Base-by-base conservation (phyloP, 2,888 invertebrate genomes). In the Gymnosoma rotundatum region DNA sequence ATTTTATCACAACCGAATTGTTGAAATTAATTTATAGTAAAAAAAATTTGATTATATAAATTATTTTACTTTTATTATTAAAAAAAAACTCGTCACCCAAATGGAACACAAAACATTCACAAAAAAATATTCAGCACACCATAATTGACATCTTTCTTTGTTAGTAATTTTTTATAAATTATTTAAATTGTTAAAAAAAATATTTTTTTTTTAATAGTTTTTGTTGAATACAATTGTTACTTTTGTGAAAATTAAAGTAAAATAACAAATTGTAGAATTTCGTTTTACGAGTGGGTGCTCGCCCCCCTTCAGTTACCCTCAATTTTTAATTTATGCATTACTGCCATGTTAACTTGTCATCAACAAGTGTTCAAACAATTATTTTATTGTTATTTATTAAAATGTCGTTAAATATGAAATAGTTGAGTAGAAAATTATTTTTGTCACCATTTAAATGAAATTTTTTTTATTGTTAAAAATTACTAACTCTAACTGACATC, bases 401-500 rank as follows among this genome's bases (percentile, higher is more conserved):
- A 38, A 38, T 38, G 67, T 60, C 21, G 18, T 67, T 50, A 21
- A 18, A 54, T 20, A 52, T 48, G n/a, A 63, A 56, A 20, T 60
- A 9, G 6, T 61, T 50, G 14, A 25, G 25, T 25, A 25, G n/a
- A 18, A 78, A 70, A 1, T 48, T n/a, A 75, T 78, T 67, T 60
- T 78, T 74, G 60, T 69, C 83, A 78, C 74, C 78, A 75, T 69
- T 69, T 42, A 7, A 32, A 58, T 61, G 45, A 42, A 16, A 4
- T n/a, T 54, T 52, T 54, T 20, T 58, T 60, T 67, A 56, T 64
- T 54, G 38, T 32, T 61, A 45, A n/a, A 70, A 25, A 56, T 18
- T 25, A 60, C 21, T 48, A 70, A 42, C 4, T 56, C 32, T 38
- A 32, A 21, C 36, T 78, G 56, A 38, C 78, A 56, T 63, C n/a